Percentiles rank a stretch among this genome's conserved stretches.
These are phyloP conservation scores for Geococcyx californianus DNA, from an alignment of 2,113 vertebrate genomes.

Conservation along the genomic window DNA sequence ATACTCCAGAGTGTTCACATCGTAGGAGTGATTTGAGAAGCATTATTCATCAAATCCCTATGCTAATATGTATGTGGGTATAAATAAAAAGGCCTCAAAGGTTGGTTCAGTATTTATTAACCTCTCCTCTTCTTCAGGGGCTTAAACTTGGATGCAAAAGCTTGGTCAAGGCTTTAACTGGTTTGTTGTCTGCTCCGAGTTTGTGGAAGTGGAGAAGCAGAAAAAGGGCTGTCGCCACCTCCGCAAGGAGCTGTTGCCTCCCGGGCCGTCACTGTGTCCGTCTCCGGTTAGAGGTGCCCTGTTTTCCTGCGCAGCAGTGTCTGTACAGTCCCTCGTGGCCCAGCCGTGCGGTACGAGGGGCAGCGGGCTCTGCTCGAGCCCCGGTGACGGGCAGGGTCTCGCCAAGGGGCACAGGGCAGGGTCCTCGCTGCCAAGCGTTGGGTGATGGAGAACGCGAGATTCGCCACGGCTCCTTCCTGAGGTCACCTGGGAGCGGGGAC, in stretches of 20 bases:
- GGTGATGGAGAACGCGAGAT: too few species aligned
- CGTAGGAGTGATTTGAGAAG: neutral
- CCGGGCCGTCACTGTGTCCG: too few species aligned
- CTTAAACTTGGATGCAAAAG: neutral
- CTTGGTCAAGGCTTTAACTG: neutral
- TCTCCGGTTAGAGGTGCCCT: too few species aligned
- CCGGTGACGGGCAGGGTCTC: too few species aligned
- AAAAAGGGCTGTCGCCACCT: neutral
- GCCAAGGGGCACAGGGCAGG: too few species aligned
- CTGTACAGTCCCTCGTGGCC: too few species aligned
- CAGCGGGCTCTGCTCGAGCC: too few species aligned
- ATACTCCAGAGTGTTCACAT: neutral
- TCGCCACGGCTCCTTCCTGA: too few species aligned
- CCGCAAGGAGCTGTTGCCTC: rapidly evolving
- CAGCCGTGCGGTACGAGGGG: too few species aligned
- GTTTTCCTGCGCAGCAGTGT: too few species aligned
- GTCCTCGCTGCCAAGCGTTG: too few species aligned
- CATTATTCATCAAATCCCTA: conserved; percentile 16
- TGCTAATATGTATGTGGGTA: conserved; percentile 22
- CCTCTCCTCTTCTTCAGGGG: conserved; percentile 18
- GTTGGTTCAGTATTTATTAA: conserved; percentile 46
- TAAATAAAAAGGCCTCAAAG: conserved; percentile 48
- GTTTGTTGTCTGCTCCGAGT: neutral
- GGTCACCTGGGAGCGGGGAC: neutral
- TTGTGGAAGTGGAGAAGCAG: neutral